These are phyloP conservation scores for Scrobipalpa atriplicella DNA, from an alignment of 2,888 invertebrate genomes.

Conservation along the genomic window DNA sequence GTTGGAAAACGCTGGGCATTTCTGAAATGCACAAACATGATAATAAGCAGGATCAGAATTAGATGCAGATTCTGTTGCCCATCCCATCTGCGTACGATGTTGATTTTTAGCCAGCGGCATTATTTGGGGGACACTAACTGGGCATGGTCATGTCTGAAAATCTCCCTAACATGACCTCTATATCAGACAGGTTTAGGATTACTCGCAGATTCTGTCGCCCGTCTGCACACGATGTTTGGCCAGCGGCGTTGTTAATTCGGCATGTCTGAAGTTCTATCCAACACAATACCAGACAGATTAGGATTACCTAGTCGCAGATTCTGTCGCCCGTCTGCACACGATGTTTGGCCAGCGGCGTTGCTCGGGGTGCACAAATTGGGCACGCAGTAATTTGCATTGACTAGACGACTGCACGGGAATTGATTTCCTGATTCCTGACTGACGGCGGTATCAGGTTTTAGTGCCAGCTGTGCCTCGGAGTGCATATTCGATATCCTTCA, in stretches of 20 bases:
- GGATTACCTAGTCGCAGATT: background rate
- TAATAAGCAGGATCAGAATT: too few species aligned
- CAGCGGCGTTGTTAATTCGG: constrained; percentile 10
- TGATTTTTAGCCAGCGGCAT: too few species aligned
- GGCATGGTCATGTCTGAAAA: background rate
- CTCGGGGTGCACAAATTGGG: constrained; percentile 48
- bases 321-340: constrained; percentile 7
- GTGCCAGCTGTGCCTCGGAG: background rate
- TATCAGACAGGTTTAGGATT: too few species aligned
- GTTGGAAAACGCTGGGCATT: too few species aligned
- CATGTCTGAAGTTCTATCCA: too few species aligned
- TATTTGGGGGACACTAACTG: too few species aligned
- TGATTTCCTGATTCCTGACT: constrained; percentile 31
- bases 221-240: constrained; percentile 15
- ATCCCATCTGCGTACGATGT: too few species aligned
- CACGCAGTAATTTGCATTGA: constrained; percentile 48
- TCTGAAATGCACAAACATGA: too few species aligned
- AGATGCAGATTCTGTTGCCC: too few species aligned
- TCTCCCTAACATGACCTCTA: too few species aligned
- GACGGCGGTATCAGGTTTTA: background rate
- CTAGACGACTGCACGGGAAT: constrained; percentile 32
- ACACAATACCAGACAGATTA: too few species aligned
- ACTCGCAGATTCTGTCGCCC: background rate
- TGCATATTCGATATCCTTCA: background rate
- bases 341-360: constrained; percentile 24